phyloP scores from a whole-genome alignment of 1,140 invertebrate genomes.

The Lordiphosa collinella region DNA sequence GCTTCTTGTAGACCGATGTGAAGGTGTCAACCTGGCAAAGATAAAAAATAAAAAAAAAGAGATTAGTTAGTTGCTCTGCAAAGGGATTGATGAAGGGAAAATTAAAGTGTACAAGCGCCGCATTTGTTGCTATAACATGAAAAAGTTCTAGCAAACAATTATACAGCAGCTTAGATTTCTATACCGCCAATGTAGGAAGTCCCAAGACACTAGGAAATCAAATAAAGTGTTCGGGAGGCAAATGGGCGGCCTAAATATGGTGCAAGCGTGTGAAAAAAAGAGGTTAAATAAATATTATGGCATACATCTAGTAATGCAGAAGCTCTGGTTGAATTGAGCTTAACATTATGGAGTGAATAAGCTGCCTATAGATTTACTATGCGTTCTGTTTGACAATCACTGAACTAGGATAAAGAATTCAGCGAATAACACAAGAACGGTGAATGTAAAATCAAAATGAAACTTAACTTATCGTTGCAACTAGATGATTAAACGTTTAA shows the following conservation, averaged over 20 bases:
- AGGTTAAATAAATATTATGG: too few relatives aligned
- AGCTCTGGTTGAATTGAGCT: background rate
- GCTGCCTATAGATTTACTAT: too few relatives aligned
- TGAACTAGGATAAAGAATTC: background rate
- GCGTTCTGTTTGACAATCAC: constrained; percentile 24
- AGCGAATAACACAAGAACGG: constrained; percentile 14
- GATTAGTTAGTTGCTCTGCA: constrained; percentile 2
- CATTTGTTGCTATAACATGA: constrained; percentile 17
- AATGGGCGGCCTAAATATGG: constrained; percentile 40
- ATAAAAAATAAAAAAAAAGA: constrained; percentile 44
- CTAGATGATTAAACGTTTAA: too few relatives aligned
- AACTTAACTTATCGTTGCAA: too few relatives aligned
- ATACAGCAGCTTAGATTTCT: constrained; percentile 40
- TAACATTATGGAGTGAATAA: too few relatives aligned
- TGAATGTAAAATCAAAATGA: too few relatives aligned
- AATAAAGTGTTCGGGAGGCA: constrained; percentile 63
- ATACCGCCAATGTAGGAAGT: constrained; percentile 71
- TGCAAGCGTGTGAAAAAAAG: constrained; percentile 8
- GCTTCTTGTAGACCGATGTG: constrained; percentile 98
- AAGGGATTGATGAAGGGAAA: background rate
- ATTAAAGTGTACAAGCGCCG: constrained; percentile 25
- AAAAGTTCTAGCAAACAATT: constrained; percentile 13
- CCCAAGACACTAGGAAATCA: constrained; percentile 49
- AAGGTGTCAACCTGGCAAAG: constrained; percentile 96
- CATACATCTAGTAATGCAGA: constrained; percentile 5